Evolutionary conservation across 2,888 invertebrate genomes (phyloP).

Genomic region (Limnephilus lunatus): DNA sequence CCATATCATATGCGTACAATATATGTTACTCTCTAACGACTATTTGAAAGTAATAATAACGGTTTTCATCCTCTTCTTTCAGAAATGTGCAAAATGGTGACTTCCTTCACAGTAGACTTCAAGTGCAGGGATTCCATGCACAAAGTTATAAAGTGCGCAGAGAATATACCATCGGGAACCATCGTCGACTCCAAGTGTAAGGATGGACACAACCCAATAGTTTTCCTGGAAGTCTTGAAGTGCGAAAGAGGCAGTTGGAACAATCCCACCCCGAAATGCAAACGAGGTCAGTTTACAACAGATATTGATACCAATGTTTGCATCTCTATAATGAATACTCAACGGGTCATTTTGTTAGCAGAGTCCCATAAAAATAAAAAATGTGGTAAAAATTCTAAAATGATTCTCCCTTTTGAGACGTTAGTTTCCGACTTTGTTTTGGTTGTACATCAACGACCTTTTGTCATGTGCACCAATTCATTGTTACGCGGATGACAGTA

Average conservation of each 20-base stretch:
- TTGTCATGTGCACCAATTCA: too few species aligned
- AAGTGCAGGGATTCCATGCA: background rate
- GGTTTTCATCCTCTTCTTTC: background rate
- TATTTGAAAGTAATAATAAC: too few species aligned
- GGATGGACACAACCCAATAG: background rate
- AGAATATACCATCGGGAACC: background rate
- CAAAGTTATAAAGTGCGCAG: background rate
- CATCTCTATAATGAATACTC: background rate
- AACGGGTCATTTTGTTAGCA: background rate
- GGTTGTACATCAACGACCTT: too few species aligned
- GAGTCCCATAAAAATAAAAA: background rate
- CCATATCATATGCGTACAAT: background rate
- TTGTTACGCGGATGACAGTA: too few species aligned
- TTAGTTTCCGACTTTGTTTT: too few species aligned
- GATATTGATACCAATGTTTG: background rate
- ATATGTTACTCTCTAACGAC: too few species aligned
- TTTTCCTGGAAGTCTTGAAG: background rate
- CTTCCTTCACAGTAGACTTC: background rate
- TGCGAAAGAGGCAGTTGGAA: slow-evolving; percentile 43
- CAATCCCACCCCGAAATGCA: slow-evolving; percentile 39
- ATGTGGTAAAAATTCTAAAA: background rate
- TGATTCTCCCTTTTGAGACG: too few species aligned
- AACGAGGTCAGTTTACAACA: slow-evolving; percentile 35
- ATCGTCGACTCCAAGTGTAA: background rate
- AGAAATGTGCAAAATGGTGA: background rate